These are phyloP conservation scores for Eriosoma lanigerum DNA, from an alignment of 1,140 invertebrate species.

Conservation along the genomic window DNA sequence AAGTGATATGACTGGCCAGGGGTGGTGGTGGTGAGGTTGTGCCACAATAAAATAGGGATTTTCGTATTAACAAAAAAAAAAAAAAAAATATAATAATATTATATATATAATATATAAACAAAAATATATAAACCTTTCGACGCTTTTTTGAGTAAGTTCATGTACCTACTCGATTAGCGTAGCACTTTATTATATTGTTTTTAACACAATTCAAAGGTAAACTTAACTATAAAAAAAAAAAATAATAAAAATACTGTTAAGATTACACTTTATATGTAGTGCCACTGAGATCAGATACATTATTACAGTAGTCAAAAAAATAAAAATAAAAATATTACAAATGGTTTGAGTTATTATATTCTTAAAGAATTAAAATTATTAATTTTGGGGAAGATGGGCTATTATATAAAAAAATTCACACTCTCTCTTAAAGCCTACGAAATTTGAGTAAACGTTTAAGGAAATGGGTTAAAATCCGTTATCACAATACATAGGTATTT, in stretches of 20 bases:
- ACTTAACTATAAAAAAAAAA: conserved; percentile 49
- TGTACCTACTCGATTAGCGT: conserved; percentile 19
- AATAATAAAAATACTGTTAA: conserved; percentile 47
- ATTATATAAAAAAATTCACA: conserved; percentile 46
- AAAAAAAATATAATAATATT: conserved; percentile 11
- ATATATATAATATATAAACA: conserved; percentile 32
- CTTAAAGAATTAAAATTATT: conserved; percentile 30
- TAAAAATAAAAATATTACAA: conserved; percentile 30
- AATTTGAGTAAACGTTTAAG: conserved; percentile 46
- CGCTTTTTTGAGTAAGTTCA: conserved; percentile 27
- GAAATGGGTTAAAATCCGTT: conserved; percentile 45
- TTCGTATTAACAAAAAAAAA: conserved; percentile 33
- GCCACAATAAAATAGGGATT: conserved; percentile 26
- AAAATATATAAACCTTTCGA: conserved; percentile 40
- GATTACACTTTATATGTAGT: conserved; percentile 43
- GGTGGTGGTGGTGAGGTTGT: conserved; percentile 20
- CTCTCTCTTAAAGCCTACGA: conserved; percentile 26
- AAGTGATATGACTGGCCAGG: conserved; percentile 50
- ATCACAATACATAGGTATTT: conserved; percentile 51
- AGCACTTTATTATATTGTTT: conserved; percentile 27
- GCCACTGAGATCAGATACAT: conserved; percentile 50
- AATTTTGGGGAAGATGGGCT: conserved; percentile 9
- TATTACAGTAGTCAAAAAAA: conserved; percentile 13
- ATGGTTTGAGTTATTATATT: conserved; percentile 18
- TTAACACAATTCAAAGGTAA: conserved; percentile 50